Percentiles rank a stretch among this genome's conserved stretches.
Conservation (phyloP, 2,888 invertebrate species). For the Lepidocyrtinus sp. region DNA sequence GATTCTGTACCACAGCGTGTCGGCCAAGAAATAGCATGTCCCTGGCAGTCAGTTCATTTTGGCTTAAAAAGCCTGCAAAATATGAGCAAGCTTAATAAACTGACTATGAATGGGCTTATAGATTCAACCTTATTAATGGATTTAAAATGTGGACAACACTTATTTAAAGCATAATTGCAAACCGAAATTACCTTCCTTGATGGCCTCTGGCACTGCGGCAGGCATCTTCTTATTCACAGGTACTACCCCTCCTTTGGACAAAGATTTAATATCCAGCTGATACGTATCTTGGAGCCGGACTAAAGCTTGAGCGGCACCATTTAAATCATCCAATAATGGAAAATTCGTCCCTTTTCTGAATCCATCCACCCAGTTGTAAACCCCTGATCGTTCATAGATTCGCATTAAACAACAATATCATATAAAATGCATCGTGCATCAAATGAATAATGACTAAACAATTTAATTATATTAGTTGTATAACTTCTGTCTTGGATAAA, state of each 20-base stretch:
- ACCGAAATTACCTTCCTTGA: no score
- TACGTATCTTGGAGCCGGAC: constrained; percentile 71
- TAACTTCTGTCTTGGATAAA: neutral
- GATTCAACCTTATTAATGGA: no score
- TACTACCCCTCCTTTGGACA: constrained; percentile 68
- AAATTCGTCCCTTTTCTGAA: constrained; percentile 69
- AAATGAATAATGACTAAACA: neutral
- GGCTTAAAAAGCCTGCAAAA: constrained; percentile 67
- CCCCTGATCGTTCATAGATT: constrained; percentile 68
- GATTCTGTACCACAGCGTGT: constrained; percentile 70
- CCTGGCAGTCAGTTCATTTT: constrained; percentile 70
- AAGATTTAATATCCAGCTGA: constrained; percentile 69
- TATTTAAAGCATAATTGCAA: no score
- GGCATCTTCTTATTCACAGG: constrained; percentile 41
- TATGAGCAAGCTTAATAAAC: no score
- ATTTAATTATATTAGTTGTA: neutral
- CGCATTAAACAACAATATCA: constrained; percentile 9
- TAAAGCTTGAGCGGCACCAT: constrained; percentile 71
- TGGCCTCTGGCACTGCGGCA: no score
- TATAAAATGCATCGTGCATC: neutral
- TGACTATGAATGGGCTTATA: no score
- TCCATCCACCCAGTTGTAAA: constrained; percentile 68
- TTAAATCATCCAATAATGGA: constrained; percentile 70
- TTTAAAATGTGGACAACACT: no score
- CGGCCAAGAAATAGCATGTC: constrained; percentile 72